These are phyloP conservation scores for Barypeithes pellucidus DNA, from an alignment of 2,888 invertebrate genomes.

Conservation along the genomic window DNA sequence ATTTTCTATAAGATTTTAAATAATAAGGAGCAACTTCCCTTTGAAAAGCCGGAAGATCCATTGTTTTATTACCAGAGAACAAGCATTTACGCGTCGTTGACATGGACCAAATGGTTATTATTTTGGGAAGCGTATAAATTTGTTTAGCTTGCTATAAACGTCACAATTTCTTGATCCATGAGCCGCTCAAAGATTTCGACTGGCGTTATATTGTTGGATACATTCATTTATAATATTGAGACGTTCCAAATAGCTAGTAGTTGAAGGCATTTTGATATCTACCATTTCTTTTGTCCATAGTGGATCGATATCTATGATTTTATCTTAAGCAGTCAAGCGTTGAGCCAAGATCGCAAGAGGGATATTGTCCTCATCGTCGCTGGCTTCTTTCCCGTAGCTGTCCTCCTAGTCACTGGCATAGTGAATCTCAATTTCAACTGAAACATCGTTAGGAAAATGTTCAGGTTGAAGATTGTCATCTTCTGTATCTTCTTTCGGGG, in stretches of 20 bases:
- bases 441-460: conserved; percentile 2
- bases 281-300: background rate
- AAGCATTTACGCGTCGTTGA: background rate
- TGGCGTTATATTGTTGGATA: background rate
- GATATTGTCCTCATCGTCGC: conserved; percentile 6
- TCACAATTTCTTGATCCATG: background rate
- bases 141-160: background rate
- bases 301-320: background rate
- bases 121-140: background rate
- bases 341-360: conserved; percentile 1
- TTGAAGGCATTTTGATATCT: background rate
- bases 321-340: background rate
- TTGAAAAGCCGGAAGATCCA: background rate
- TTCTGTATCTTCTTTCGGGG: background rate
- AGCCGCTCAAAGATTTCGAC: conserved; percentile 2
- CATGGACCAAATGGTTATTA: background rate
- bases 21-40: background rate
- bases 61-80: background rate
- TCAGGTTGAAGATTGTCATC: background rate
- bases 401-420: conserved; percentile 9
- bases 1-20: background rate
- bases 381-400: too few species aligned
- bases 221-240: background rate
- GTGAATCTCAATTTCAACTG: conserved; percentile 9
- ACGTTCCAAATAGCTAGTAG: background rate